Evolutionary conservation across 2,113 vertebrate genomes (phyloP).

Genomic region (Mesitornis unicolor): DNA sequence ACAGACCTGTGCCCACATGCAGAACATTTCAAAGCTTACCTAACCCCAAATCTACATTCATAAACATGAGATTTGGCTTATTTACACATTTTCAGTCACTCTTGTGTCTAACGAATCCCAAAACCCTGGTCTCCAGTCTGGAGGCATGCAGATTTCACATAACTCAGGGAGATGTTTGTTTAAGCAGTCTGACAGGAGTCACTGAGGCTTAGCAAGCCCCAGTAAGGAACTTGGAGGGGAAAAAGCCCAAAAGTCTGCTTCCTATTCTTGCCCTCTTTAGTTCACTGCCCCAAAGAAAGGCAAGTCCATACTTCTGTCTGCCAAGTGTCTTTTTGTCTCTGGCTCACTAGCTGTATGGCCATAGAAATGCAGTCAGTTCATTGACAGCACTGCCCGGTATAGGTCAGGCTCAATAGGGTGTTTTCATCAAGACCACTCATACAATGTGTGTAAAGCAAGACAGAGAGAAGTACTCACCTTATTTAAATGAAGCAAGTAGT

Average conservation of each 20-base stretch:
- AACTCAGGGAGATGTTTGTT: not conserved
- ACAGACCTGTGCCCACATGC: not conserved
- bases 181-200: constrained; percentile 5
- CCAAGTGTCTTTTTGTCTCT: not conserved
- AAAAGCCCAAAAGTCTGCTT: not conserved
- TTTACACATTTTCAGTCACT: constrained; percentile 19
- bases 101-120: not conserved
- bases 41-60: constrained; percentile 28
- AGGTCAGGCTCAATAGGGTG: not conserved
- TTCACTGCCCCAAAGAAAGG: not conserved
- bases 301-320: not conserved
- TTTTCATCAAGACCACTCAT: not conserved
- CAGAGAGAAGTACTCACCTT: not conserved
- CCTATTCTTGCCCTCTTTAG: not conserved
- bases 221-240: not conserved
- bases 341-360: not conserved
- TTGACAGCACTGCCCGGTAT: not conserved
- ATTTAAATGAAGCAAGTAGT: not conserved
- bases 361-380: not conserved
- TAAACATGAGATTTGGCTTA: constrained; percentile 28
- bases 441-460: not conserved
- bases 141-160: not conserved
- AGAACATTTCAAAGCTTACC: constrained; percentile 31
- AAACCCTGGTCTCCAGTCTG: not conserved
- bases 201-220: not conserved